Percentiles rank a stretch among this genome's conserved stretches.
These are phyloP conservation scores for Cynopterus sphinx DNA, from an alignment of 2,797 vertebrate species.

Conservation along the genomic window DNA sequence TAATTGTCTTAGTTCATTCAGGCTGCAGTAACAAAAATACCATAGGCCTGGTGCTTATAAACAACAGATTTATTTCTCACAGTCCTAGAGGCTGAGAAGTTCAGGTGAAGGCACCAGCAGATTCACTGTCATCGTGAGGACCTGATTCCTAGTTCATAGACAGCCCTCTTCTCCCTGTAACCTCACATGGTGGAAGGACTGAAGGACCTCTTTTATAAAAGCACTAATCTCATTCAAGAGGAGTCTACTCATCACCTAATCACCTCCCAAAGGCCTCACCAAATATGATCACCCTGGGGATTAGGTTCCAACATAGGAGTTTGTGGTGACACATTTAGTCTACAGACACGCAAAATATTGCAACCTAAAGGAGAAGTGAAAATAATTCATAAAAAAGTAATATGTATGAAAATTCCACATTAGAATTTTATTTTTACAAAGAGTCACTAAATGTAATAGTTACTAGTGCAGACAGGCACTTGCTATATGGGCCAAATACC, in stretches of 20 bases:
- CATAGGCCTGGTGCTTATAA: neutral
- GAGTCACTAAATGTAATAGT: neutral
- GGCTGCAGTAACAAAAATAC: neutral
- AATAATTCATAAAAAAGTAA: neutral
- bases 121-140: neutral
- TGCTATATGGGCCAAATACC: neutral
- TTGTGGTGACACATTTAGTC: neutral
- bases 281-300: neutral
- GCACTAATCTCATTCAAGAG: neutral
- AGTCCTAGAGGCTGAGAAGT: neutral
- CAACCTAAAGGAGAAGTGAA: neutral
- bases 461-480: neutral
- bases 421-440: neutral
- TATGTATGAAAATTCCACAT: neutral
- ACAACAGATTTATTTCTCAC: neutral
- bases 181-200: neutral
- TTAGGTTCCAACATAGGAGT: neutral
- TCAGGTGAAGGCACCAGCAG: neutral
- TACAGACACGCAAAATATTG: neutral
- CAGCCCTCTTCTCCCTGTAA: neutral
- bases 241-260: neutral
- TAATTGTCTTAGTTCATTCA: neutral
- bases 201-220: neutral
- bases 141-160: neutral
- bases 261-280: neutral